These are phyloP conservation scores for Acipenser ruthenus DNA, from an alignment of 2,797 vertebrate genomes.

Conservation along the genomic window DNA sequence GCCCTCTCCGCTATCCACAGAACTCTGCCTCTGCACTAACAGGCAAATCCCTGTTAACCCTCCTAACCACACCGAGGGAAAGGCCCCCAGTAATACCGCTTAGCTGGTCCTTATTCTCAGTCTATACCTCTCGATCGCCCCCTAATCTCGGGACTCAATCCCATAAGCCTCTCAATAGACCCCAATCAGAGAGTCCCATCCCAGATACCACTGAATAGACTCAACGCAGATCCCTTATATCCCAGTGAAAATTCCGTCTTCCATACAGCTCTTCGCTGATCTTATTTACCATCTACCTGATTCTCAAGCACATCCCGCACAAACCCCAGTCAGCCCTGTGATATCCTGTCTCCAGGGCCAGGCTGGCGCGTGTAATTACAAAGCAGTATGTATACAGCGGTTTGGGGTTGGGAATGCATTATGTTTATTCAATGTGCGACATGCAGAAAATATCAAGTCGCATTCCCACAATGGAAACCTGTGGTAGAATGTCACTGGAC, in stretches of 20 bases:
- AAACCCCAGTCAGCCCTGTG: too few species aligned
- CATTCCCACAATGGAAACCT: too few species aligned
- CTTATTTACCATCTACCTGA: too few species aligned
- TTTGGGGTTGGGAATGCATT: too few species aligned
- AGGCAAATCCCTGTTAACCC: constrained; percentile 14
- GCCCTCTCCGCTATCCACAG: constrained; percentile 41
- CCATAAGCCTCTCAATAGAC: neutral
- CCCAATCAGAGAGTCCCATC: neutral
- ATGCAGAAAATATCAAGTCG: too few species aligned
- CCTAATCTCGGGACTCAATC: neutral
- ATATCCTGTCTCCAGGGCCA: too few species aligned
- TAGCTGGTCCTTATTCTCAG: neutral
- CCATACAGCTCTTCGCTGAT: too few species aligned
- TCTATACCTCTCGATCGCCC: constrained; percentile 22
- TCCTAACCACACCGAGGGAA: neutral
- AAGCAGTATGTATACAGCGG: too few species aligned
- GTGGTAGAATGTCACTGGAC: too few species aligned
- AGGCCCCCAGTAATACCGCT: neutral
- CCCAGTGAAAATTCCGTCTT: neutral
- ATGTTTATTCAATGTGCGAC: too few species aligned
- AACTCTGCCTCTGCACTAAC: constrained; percentile 27
- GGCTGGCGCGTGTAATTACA: too few species aligned
- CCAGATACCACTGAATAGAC: neutral
- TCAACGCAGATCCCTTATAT: neutral
- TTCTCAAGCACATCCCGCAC: too few species aligned